phyloP scores from a whole-genome alignment of 2,113 vertebrate genomes.

The Rattus norvegicus region GRCr8 NC_086028.1:32966501-32967000 shows the following conservation, averaged over 20 bases:
- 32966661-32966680: not conserved
- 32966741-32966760: not conserved
- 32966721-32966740: not conserved
- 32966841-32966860: not conserved
- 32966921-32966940: not conserved
- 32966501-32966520: not conserved
- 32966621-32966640: not conserved
- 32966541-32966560: not conserved
- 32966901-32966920: not conserved
- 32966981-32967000: not conserved
- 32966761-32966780: not conserved
- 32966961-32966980: not conserved
- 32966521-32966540: not conserved
- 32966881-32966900: not conserved
- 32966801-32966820: not conserved
- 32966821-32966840: not conserved
- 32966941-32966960: not conserved
- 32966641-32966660: not conserved
- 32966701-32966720: not conserved
- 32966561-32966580: not conserved
- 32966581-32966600: not conserved
- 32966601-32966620: not conserved
- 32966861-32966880: not conserved
- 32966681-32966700: not conserved
- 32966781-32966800: not conserved